Percentiles rank a stretch among this genome's conserved stretches.
Conservation (phyloP, 2,113 vertebrate genomes). For the Equus quagga region DNA sequence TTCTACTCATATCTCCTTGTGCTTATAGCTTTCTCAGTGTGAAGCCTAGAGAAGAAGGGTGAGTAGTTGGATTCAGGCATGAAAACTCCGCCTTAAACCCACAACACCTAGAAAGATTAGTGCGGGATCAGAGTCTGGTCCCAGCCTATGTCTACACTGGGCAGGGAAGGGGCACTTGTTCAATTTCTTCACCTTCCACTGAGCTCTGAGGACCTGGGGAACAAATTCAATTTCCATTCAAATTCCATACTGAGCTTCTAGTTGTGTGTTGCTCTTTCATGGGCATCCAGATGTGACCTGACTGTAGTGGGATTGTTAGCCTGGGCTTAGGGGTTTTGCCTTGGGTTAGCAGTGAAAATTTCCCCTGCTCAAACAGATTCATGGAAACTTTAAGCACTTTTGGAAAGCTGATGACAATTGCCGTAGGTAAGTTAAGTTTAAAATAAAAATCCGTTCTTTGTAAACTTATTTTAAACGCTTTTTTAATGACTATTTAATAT, state of each 20-base stretch:
- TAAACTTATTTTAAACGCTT: not conserved
- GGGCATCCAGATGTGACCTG: not conserved
- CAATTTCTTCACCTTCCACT: not conserved
- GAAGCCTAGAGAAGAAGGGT: not conserved
- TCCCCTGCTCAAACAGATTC: not conserved
- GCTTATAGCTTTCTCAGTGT: not conserved
- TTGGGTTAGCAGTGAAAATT: constrained; percentile 1
- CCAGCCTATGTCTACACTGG: not conserved
- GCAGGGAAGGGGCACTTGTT: not conserved
- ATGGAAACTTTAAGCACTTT: constrained; percentile 10
- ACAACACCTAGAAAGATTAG: not conserved
- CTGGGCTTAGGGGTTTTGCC: not conserved
- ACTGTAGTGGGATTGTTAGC: not conserved
- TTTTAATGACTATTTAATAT: not conserved
- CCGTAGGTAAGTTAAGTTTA: not conserved
- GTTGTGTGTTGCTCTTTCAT: not conserved
- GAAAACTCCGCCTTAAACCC: constrained; percentile 41
- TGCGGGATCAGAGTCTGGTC: not conserved
- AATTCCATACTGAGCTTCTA: not conserved
- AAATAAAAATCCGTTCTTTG: constrained; percentile 36
- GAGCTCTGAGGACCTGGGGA: not conserved
- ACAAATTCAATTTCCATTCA: not conserved
- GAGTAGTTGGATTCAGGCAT: not conserved
- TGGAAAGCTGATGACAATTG: constrained; percentile 17
- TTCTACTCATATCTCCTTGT: not conserved